Base-by-base conservation (phyloP, 2,113 vertebrate species). In the Hemibagrus wyckioides region DNA sequence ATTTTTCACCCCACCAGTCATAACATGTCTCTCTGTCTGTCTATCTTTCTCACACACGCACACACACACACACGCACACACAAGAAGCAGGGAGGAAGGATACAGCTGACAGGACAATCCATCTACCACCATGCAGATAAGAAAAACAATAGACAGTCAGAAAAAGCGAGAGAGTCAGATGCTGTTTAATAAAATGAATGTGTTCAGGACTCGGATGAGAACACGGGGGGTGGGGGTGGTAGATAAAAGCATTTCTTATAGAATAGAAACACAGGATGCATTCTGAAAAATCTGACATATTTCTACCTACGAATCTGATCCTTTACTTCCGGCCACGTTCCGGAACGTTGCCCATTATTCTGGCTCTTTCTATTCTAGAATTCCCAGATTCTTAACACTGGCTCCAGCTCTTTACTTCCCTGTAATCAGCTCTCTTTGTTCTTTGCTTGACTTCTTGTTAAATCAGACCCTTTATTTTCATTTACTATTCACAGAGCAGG, bases 41-140 rank as follows among this genome's bases (percentile, higher is more conserved):
- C 13, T 87, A 88, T 84, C 90, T 87, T 67, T 65, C 87, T 52
- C 65, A 44, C 23, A 0, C 76, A 36, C 86, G 23, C 8, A 28
- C 71, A 41, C 13, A 41, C 52, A 76, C 83, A 80, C 48, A 75
- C 36, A 79, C 86, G 65, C 87, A 86, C 76, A 44, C 61, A 69
- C 44, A 86, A 33, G 28, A n/a, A 36, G 67, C 54, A 52, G 41
- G 59, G 59, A 82, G 57, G 63, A 79, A 75, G 69, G 61, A 83
- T 83, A 67, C 61, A 52, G n/a, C 3, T 83, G 82, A 44, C 59
- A 67, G 39, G 25, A 33, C 63, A 65, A 83, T 83, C 41, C 41
- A 65, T 63, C 39, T 83, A 44, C 39, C n/a, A 65, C 81, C 15
- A 67, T 39, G 52, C 41, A 75, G 50, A 85, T 56, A 85, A 75